Base-by-base conservation (phyloP, 2,113 vertebrate genomes). In the Corythaixoides concolor region DNA sequence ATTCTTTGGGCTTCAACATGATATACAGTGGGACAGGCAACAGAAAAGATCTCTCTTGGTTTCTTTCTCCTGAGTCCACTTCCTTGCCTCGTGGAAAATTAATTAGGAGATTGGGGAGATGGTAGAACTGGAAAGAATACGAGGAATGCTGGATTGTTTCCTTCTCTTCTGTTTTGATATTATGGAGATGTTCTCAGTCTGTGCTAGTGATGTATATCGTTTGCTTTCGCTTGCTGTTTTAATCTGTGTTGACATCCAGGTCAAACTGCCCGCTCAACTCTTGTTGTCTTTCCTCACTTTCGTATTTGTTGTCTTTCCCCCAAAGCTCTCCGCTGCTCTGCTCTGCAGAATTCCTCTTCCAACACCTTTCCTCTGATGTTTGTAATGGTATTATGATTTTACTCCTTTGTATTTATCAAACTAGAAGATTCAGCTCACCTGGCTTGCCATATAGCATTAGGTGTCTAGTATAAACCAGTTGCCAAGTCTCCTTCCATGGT, bases 381-480 rank as follows among this genome's bases (percentile, higher is more conserved):
- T 60, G 16, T 45, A 78, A 17, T 62, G 28, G 41, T 82, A 16
- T 87, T 90, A 37, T 15, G 86, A 39, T 70, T 90, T 84, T 84
- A 49, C 30, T 89, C 28, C 52, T 89, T 73, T 75, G n/a, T 49
- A 70, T 89, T 95, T 81, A 58, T 72, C 87, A 68, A 94, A 64
- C 37, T 58, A 89, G 67, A 85, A 56, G 72, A 72, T 85, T 79
- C 85, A 78, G 18, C 43, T 94, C 63, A 85, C 63, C 69, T 93
- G 33, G 20, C 58, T 93, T 96, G 88, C 85, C 66, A 58, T 79
- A 16, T 53, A 96, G 53, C 41, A 91, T 91, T 93, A 79, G 21
- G 13, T 79, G 66, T 58, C 76, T 68, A 69, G 17, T 4, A 5
- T n/a, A 87, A 92, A 84, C 39, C 28, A 35, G 30, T 43, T 64